These are phyloP conservation scores for Nebria salina DNA, from an alignment of 2,888 invertebrate genomes.

Conservation along the genomic window DNA sequence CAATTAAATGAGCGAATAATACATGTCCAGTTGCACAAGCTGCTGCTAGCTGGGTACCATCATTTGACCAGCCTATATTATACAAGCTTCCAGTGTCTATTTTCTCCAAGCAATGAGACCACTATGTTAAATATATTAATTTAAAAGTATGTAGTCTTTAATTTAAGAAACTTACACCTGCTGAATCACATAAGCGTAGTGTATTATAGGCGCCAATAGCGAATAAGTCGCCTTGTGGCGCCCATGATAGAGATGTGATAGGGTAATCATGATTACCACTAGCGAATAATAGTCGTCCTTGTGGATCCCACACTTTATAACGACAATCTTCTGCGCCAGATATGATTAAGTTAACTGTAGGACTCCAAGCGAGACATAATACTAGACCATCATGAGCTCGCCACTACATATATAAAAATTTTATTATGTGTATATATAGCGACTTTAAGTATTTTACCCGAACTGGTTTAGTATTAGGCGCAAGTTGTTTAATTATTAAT, in stretches of 20 bases:
- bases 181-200: conserved; percentile 89
- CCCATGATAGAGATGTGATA: conserved; percentile 91
- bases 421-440: conserved; percentile 19
- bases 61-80: conserved; percentile 91
- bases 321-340: conserved; percentile 96
- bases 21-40: conserved; percentile 94
- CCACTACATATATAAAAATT: conserved; percentile 73
- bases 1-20: conserved; percentile 90
- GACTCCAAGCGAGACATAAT: conserved; percentile 94
- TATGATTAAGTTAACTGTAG: conserved; percentile 87
- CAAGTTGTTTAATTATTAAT: conserved; percentile 76
- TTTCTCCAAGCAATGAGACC: conserved; percentile 93
- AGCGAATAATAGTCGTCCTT: conserved; percentile 86
- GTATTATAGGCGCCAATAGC: conserved; percentile 94
- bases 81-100: conserved; percentile 91
- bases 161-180: conserved; percentile 75
- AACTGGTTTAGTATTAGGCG: conserved; percentile 76
- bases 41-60: conserved; percentile 94
- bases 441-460: conserved; percentile 65
- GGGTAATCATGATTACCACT: conserved; percentile 90
- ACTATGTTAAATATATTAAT: conserved; percentile 67
- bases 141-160: neutral
- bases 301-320: conserved; percentile 88
- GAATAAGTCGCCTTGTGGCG: conserved; percentile 89
- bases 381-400: conserved; percentile 95